Evolutionary conservation across 1,140 invertebrate genomes (phyloP), one percentile per base, ranked within the genome.

Genomic region (Listronotus oregonensis): DNA sequence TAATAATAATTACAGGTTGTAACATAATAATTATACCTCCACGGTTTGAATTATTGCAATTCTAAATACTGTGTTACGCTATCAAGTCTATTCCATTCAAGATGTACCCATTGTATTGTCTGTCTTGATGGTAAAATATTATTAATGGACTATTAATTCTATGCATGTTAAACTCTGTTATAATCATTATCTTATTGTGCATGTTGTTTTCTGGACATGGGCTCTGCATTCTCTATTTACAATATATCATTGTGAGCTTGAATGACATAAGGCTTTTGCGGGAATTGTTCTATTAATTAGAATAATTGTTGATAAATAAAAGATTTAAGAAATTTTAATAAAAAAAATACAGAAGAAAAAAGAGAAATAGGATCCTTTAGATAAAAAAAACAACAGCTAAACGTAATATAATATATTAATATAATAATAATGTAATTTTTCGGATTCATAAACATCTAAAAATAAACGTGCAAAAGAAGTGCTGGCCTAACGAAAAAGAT

Each of bases 81-180:
- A 32, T 18, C 42, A 11, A 21, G 32, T 55, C 15, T 42, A 49
- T 49, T 8, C 46, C 46, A 58, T 58, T 34, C 43, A 46, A 58
- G 56, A 58, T 47, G 46, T 14, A n/a, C n/a, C 56, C 43, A 58
- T 58, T 58, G 56, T 58, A 47, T 58, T 58, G 56, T 58, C 56
- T 47, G 56, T 58, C 31, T 47, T 15, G 43, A 27, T 47, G 56
- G 56, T 43, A 47, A 58, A 58, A 46, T 58, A 58, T 58, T 58
- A 58, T 58, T 58, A 58, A 58, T 58, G 56, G 56, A 46, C 56
- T 47, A 55, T 55, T 55, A 55, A 55, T 34, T 55, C 15, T 55
- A 47, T 47, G 42, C 56, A 58, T 58, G 56, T 58, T 58, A 47
- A 58, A 58, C 44, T 58, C 56, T 32, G 31, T 5, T 21, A 49